Percentiles rank a stretch among this genome's conserved stretches.
Conservation (phyloP, 1,140 invertebrate species). For the Anastatus disparis region DNA sequence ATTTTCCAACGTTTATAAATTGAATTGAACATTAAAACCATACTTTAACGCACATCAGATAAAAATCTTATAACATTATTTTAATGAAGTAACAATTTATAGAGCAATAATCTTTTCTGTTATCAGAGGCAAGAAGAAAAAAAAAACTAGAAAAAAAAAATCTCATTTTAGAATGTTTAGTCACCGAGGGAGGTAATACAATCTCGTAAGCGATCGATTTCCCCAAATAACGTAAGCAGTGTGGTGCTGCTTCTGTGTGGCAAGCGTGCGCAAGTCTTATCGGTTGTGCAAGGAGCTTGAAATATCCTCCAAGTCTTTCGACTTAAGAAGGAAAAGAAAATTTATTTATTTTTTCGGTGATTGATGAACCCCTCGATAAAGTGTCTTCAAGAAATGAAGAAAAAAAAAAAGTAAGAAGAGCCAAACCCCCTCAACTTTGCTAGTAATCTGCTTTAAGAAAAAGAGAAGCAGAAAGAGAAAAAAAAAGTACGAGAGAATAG, state of each 20-base stretch:
- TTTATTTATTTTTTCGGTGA: conserved; percentile 59
- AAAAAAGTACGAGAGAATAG: background rate
- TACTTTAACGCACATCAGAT: no score
- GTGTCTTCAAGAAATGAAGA: conserved; percentile 44
- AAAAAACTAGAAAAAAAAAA: no score
- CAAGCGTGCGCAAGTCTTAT: background rate
- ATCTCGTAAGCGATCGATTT: background rate
- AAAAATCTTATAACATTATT: no score
- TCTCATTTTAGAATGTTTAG: background rate
- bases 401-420: no score
- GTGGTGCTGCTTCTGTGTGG: no score
- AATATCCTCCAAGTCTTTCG: conserved; percentile 32
- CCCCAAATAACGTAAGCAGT: conserved; percentile 2
- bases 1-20: no score
- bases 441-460: conserved; percentile 42
- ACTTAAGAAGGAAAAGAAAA: conserved; percentile 43
- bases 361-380: conserved; percentile 60
- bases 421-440: no score
- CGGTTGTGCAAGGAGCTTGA: conserved; percentile 20
- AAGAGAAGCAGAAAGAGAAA: conserved; percentile 3
- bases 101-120: no score
- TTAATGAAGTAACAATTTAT: no score
- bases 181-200: background rate
- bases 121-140: no score
- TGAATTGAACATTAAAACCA: no score